Evolutionary conservation across 2,113 vertebrate genomes (phyloP).

Genomic region (Nicator chloris): DNA sequence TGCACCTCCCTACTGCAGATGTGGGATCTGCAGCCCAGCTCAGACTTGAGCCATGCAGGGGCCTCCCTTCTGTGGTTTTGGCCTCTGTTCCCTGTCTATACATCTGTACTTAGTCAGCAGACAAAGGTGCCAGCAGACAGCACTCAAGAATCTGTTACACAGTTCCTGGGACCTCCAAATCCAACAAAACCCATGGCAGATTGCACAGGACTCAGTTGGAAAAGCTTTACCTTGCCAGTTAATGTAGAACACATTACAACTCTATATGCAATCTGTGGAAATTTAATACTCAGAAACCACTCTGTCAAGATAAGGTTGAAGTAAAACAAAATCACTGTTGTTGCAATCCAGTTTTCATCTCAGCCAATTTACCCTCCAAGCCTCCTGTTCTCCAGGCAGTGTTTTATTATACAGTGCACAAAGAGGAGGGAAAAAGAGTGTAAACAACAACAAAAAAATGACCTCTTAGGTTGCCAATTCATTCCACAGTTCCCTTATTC

Average conservation of each 20-base stretch:
- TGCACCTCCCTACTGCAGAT: neutral
- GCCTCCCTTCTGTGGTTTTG: neutral
- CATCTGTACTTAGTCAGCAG: neutral
- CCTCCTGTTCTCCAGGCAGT: neutral
- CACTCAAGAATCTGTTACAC: rapidly evolving
- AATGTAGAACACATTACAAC: neutral
- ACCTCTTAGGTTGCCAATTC: neutral
- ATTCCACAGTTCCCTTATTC: neutral
- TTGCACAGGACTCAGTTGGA: neutral
- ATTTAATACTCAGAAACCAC: neutral
- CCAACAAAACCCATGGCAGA: neutral
- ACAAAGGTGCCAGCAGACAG: neutral
- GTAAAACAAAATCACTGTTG: neutral
- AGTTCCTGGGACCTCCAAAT: neutral
- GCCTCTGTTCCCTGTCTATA: neutral
- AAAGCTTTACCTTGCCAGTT: neutral
- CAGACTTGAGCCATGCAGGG: neutral
- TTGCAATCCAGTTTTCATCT: neutral
- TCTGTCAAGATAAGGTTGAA: neutral
- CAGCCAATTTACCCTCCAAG: neutral
- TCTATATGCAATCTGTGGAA: neutral
- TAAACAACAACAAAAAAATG: neutral
- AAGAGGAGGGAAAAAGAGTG: neutral
- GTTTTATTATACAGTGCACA: neutral
- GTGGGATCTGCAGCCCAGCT: neutral